Conservation (phyloP, 2,888 invertebrate species). For the Sinopyrophorus schimmeli region DNA sequence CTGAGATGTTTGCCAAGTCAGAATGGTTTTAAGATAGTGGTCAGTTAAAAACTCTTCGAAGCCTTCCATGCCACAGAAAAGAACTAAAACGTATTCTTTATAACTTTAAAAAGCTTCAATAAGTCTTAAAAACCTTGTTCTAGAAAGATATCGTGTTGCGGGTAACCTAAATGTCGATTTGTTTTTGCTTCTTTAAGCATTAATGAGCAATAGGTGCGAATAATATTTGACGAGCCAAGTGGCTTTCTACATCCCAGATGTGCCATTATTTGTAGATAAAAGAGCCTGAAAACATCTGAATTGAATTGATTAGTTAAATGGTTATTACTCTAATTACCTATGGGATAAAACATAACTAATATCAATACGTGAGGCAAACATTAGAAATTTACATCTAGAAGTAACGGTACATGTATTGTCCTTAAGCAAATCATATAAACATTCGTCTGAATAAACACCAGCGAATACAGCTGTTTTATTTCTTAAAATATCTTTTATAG, state of each 20-base stretch:
- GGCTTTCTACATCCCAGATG: conserved; percentile 29
- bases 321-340: conserved; percentile 33
- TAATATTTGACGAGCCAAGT: conserved; percentile 19
- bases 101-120: neutral
- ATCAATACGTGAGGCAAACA: conserved; percentile 39
- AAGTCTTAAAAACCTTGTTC: conserved; percentile 43
- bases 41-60: conserved; percentile 52
- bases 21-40: conserved; percentile 49
- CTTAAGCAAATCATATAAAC: conserved; percentile 41
- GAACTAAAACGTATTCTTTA: conserved; percentile 46
- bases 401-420: conserved; percentile 36
- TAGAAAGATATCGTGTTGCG: conserved; percentile 45
- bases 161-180: conserved; percentile 40
- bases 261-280: conserved; percentile 42
- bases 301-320: too few relatives aligned
- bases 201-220: conserved; percentile 39
- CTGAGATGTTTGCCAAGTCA: conserved; percentile 51
- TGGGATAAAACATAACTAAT: conserved; percentile 44
- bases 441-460: conserved; percentile 40
- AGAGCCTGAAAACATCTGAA: conserved; percentile 37
- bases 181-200: conserved; percentile 45
- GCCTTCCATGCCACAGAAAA: conserved; percentile 57
- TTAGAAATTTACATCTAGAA: conserved; percentile 39
- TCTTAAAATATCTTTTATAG: conserved; percentile 32
- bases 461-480: conserved; percentile 39